Conservation (phyloP, 2,888 invertebrate genomes). For the Oithona nana region DNA sequence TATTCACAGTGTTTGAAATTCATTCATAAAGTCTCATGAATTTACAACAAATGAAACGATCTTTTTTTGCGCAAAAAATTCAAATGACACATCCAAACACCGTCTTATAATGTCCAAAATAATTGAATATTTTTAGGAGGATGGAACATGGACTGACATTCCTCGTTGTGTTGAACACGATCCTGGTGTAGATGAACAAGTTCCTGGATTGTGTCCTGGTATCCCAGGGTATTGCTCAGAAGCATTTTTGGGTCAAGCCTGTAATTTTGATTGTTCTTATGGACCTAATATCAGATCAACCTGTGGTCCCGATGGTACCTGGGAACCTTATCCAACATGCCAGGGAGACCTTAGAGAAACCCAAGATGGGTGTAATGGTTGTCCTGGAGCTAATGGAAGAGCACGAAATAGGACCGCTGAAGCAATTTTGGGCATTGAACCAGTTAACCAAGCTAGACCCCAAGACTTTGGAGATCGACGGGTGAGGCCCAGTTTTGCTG, state of each 20-base stretch:
- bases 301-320: constrained; percentile 11
- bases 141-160: constrained; percentile 16
- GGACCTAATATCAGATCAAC: constrained; percentile 6
- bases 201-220: constrained; percentile 13
- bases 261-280: constrained; percentile 5
- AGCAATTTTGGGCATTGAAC: neutral
- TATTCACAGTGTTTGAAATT: no score
- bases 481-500: constrained; percentile 1
- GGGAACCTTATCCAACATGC: constrained; percentile 13
- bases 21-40: no score
- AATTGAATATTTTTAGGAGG: constrained; percentile 10
- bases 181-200: constrained; percentile 10
- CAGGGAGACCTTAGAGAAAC: constrained; percentile 10
- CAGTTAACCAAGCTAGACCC: no score
- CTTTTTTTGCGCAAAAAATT: no score
- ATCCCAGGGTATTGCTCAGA: constrained; percentile 14
- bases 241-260: neutral
- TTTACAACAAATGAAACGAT: no score
- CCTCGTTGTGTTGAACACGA: constrained; percentile 16
- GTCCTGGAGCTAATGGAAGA: constrained; percentile 4
- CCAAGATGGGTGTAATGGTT: constrained; percentile 5
- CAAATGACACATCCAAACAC: no score
- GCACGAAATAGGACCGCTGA: neutral
- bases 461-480: no score
- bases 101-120: no score